Evolutionary conservation across 2,888 invertebrate species (phyloP).

Genomic region (Himalopsyche japonica): DNA sequence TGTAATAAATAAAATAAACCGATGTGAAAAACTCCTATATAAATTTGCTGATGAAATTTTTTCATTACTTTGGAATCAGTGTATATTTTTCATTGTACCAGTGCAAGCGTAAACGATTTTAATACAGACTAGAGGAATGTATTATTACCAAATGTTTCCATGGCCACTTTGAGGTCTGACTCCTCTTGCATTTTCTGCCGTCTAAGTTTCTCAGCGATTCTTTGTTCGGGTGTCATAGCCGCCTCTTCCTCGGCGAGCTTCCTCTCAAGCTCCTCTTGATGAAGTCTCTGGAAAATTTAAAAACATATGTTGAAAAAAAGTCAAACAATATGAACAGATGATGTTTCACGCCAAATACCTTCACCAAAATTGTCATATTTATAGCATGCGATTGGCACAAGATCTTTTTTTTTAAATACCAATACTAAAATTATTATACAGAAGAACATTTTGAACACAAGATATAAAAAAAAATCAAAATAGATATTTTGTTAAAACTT

Average conservation of each 20-base stretch:
- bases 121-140: not conserved
- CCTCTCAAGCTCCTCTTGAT: constrained; percentile 68
- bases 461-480: too few relatives aligned
- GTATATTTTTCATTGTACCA: too few relatives aligned
- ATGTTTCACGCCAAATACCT: too few relatives aligned
- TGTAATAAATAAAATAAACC: too few relatives aligned
- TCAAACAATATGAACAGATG: not conserved
- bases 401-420: not conserved
- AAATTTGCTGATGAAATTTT: too few relatives aligned
- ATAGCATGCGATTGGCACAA: not conserved
- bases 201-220: constrained; percentile 73
- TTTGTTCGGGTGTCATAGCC: constrained; percentile 77
- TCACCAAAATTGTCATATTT: not conserved
- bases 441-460: too few relatives aligned
- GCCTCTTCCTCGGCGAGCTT: constrained; percentile 62
- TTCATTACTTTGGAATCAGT: too few relatives aligned
- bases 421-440: too few relatives aligned
- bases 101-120: too few relatives aligned
- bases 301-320: not conserved
- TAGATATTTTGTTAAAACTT: too few relatives aligned
- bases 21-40: too few relatives aligned
- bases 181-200: constrained; percentile 84
- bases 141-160: constrained; percentile 79
- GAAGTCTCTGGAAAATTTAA: constrained; percentile 62
- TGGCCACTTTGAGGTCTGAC: constrained; percentile 81